phyloP scores from a whole-genome alignment of 1,140 invertebrate species.

The Ylistrum balloti region DNA sequence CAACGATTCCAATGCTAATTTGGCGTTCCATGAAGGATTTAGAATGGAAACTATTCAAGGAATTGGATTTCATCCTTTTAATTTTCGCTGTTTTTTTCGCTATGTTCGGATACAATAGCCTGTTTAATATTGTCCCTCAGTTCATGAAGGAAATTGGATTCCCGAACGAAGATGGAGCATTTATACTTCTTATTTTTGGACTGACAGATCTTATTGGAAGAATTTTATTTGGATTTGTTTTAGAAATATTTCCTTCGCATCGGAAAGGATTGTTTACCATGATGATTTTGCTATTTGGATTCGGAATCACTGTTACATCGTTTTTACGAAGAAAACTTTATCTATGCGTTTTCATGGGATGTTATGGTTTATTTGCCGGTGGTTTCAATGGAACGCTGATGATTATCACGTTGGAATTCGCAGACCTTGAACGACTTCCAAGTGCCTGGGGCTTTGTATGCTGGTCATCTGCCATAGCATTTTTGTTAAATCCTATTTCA shows the following conservation, averaged over 20 bases:
- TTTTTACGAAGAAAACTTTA: not conserved
- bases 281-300: not conserved
- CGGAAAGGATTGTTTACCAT: not conserved
- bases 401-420: not conserved
- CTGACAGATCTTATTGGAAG: slow-evolving; percentile 42
- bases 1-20: not conserved
- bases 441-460: slow-evolving; percentile 29
- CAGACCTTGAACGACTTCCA: not conserved
- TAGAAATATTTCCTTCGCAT: not conserved
- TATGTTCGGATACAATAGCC: not conserved
- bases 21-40: not conserved
- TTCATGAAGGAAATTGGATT: slow-evolving; percentile 42
- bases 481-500: not conserved
- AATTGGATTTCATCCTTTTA: not conserved
- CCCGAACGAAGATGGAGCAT: not conserved
- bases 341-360: not conserved
- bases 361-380: slow-evolving; percentile 30
- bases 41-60: not conserved
- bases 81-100: not conserved
- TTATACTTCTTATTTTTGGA: slow-evolving; percentile 41
- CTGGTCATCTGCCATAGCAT: not conserved
- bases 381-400: not conserved
- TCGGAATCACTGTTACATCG: not conserved
- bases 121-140: slow-evolving; percentile 39
- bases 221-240: slow-evolving; percentile 34